A percentile compares a stretch with the other conserved stretches of the same genome.
phyloP scores from a whole-genome alignment of 2,797 vertebrate species.

The Menidia menidia region DNA sequence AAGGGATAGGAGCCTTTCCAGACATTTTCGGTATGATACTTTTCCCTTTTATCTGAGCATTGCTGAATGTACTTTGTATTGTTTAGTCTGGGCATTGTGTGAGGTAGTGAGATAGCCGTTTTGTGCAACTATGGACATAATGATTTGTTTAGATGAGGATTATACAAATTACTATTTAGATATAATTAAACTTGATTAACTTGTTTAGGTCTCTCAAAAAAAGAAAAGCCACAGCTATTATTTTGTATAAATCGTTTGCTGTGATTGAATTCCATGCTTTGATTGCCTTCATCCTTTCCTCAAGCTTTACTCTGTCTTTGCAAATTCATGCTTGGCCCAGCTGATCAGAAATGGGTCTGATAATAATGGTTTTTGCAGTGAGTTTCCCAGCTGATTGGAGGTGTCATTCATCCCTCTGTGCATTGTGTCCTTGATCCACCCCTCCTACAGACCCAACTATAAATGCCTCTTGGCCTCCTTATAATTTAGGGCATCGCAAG shows the following conservation, averaged over 20 bases:
- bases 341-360: slow-evolving; percentile 64
- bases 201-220: no score
- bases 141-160: slow-evolving; percentile 21
- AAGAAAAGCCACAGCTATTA: not conserved
- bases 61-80: slow-evolving; percentile 30
- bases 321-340: slow-evolving; percentile 24
- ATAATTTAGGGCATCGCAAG: slow-evolving; percentile 82
- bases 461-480: slow-evolving; percentile 80
- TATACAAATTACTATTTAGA: not conserved
- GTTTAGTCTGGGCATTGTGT: slow-evolving; percentile 45
- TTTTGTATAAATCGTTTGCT: not conserved
- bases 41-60: slow-evolving; percentile 51
- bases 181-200: not conserved
- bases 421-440: slow-evolving; percentile 76
- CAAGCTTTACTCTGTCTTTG: slow-evolving; percentile 16
- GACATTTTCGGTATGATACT: slow-evolving; percentile 91
- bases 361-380: slow-evolving; percentile 55
- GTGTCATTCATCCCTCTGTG: slow-evolving; percentile 75
- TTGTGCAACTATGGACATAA: slow-evolving; percentile 10
- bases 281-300: slow-evolving; percentile 8
- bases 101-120: slow-evolving; percentile 15
- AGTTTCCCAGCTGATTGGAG: slow-evolving; percentile 67
- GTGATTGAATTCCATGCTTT: slow-evolving; percentile 10
- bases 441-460: slow-evolving; percentile 79
- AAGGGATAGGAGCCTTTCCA: slow-evolving; percentile 91